Base-by-base conservation (phyloP, 2,888 invertebrate genomes). In the Agapetus fuscipes region DNA sequence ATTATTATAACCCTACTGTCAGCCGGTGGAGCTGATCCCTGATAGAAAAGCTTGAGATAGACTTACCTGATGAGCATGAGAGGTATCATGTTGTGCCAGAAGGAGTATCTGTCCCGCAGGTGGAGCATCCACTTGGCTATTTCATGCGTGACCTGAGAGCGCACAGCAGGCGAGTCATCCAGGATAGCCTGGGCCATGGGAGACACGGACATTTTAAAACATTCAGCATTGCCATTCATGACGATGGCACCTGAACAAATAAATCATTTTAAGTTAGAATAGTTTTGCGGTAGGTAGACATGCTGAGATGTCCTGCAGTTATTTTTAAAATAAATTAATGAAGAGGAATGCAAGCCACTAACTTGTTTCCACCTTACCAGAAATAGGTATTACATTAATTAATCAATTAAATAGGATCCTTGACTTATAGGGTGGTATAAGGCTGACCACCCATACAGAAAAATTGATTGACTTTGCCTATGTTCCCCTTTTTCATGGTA, bases 111-210 rank as follows among this genome's bases (percentile, higher is more conserved):
- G 58, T 95, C 93, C 35, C 72, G 72, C 39, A 91, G 75, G 37
- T 77, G 73, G 16, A 85, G 56, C 57, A 91, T 67, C 86, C 90
- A 86, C 30, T 71, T 66, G 3, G 86, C 84, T 1, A 87, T 81
- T 50, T 86, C 80, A 51, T 76, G 62, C 0, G 83, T 80, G 3
- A 90, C 83, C 49, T 85, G 83, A 53, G 71, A 62, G 30, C 95
- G 72, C 0, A 94, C 93, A 40, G 73, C 64, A 0, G 81, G 77
- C 54, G 82, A 80, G 51, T 82, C 78, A 65, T 95, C 94, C 70
- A 94, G 93, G 3, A 93, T 60, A 50, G 86, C 72, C 52, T 90
- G 89, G 0, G 89, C 89, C 57, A 94, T 69, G n/a, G 86, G 83
- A 1, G 76, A 78, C 14, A 86, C 71, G 1, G 83, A 78, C 37